Percentiles rank a stretch among this genome's conserved stretches.
Conservation (phyloP, 2,888 invertebrate genomes). For the Parnassius mnemosyne region DNA sequence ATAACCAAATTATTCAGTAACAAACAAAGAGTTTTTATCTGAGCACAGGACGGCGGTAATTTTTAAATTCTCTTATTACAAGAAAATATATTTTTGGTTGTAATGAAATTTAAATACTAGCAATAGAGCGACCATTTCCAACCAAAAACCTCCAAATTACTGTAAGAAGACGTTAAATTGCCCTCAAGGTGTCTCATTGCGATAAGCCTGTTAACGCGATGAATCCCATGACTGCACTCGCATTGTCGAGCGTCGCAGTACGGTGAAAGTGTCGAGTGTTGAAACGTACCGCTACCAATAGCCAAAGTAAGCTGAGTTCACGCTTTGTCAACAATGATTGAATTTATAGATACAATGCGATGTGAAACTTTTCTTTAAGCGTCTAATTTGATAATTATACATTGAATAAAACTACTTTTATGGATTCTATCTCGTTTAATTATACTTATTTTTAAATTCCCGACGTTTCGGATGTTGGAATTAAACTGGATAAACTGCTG, state of each 20-base stretch:
- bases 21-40: no score
- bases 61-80: no score
- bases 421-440: no score
- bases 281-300: constrained; percentile 51
- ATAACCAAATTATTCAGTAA: no score
- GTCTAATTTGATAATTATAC: no score
- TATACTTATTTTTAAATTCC: no score
- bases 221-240: constrained; percentile 19
- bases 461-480: no score
- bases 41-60: no score
- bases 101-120: neutral
- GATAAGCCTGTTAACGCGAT: constrained; percentile 17
- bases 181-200: constrained; percentile 5
- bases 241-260: constrained; percentile 28
- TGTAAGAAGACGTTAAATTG: constrained; percentile 4
- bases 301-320: constrained; percentile 42
- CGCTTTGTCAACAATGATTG: constrained; percentile 57
- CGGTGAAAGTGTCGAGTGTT: constrained; percentile 61
- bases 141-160: constrained; percentile 1
- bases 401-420: no score
- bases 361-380: constrained; percentile 5
- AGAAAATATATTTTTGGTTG: no score
- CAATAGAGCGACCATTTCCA: neutral
- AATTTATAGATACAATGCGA: constrained; percentile 45
- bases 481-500: no score